Conservation (phyloP, 1,140 invertebrate species). For the Meteorus sp. region DNA sequence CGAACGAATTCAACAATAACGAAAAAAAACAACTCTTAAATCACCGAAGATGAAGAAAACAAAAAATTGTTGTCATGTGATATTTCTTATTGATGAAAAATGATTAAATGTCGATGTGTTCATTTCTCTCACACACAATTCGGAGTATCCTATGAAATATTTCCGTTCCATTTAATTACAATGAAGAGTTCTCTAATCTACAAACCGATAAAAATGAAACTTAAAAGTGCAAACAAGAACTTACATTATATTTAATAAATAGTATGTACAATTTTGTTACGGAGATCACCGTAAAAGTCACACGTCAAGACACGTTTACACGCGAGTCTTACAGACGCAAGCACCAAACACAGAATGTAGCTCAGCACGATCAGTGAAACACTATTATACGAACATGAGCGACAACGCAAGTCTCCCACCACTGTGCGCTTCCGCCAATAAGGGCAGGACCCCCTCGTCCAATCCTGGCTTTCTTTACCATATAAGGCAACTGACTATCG, state of each 20-base stretch:
- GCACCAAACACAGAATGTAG: conserved; percentile 52
- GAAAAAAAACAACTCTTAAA: too few relatives aligned
- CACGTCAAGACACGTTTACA: conserved; percentile 21
- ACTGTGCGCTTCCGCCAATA: conserved; percentile 43
- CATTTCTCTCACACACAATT: too few relatives aligned
- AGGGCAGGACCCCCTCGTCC: conserved; percentile 52
- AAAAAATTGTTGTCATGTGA: too few relatives aligned
- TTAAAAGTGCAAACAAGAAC: conserved; percentile 26
- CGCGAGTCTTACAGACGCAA: conserved; percentile 30
- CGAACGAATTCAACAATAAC: too few relatives aligned
- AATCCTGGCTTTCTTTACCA: conserved; percentile 61
- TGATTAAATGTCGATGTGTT: too few relatives aligned
- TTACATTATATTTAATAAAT: conserved; percentile 45
- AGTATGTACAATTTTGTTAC: conserved; percentile 48
- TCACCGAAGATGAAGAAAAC: too few relatives aligned
- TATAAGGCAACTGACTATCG: conserved; percentile 58
- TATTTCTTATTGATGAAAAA: too few relatives aligned
- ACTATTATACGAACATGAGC: conserved; percentile 52
- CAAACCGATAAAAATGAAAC: background rate
- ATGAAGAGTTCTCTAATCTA: background rate
- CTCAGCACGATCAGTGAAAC: conserved; percentile 40
- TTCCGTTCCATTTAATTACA: conserved; percentile 30
- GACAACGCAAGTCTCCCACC: conserved; percentile 42
- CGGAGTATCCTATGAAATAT: conserved; percentile 3
- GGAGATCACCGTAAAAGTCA: conserved; percentile 1